phyloP scores from a whole-genome alignment of 2,888 invertebrate genomes.

The Arrhopalites spinosus region DNA sequence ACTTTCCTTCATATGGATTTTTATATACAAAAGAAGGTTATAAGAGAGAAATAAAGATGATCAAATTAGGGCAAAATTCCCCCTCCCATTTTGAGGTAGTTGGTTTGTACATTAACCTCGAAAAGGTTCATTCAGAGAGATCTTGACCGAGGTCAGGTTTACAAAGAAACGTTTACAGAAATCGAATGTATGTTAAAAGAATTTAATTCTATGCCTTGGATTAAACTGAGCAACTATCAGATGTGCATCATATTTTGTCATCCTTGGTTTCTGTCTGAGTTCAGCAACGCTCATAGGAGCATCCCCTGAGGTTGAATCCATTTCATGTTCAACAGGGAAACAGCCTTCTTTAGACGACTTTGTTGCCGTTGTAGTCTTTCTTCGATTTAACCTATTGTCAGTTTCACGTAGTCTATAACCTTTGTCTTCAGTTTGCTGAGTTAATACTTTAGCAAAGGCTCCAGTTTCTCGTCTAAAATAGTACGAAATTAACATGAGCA shows the following conservation, averaged over 20 bases:
- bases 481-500: too few relatives aligned
- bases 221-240: conserved; percentile 72
- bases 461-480: conserved; percentile 74
- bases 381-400: conserved; percentile 88
- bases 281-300: conserved; percentile 81
- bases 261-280: conserved; percentile 68
- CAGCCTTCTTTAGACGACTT: conserved; percentile 21
- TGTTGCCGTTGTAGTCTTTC: conserved; percentile 64
- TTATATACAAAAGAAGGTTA: too few relatives aligned
- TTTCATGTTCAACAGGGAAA: neutral
- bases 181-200: neutral
- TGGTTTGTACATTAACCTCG: too few relatives aligned
- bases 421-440: conserved; percentile 68
- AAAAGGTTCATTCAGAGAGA: too few relatives aligned
- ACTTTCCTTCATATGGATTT: too few relatives aligned
- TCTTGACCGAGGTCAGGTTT: too few relatives aligned
- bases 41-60: too few relatives aligned
- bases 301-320: conserved; percentile 58
- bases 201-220: conserved; percentile 23
- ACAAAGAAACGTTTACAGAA: too few relatives aligned
- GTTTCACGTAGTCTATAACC: conserved; percentile 92
- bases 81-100: too few relatives aligned
- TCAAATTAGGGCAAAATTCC: too few relatives aligned
- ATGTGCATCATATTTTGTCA: conserved; percentile 87
- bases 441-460: conserved; percentile 73